A percentile compares a stretch with the other conserved stretches of the same genome.
phyloP scores from a whole-genome alignment of 2,888 invertebrate species.

The Mechanitis mazaeus region DNA sequence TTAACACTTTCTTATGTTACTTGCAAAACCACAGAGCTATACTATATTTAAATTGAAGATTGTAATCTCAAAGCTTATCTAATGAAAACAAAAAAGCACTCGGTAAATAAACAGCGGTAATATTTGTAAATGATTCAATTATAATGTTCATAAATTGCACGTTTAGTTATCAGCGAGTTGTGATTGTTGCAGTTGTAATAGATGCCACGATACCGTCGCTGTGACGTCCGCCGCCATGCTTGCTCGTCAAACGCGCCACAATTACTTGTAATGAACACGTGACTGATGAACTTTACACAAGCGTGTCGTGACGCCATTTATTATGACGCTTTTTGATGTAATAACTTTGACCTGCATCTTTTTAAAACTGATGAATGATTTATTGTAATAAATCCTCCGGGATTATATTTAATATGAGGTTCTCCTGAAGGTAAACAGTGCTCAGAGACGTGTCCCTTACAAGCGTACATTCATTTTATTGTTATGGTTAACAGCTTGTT shows the following conservation, averaged over 20 bases:
- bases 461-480: conserved; percentile 34
- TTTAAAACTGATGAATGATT: too few relatives aligned
- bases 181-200: conserved; percentile 34
- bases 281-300: neutral
- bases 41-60: neutral
- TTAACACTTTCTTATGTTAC: too few relatives aligned
- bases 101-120: conserved; percentile 1
- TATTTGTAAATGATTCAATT: conserved; percentile 7
- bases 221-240: conserved; percentile 33
- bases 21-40: too few relatives aligned
- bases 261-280: conserved; percentile 6
- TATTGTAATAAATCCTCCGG: too few relatives aligned
- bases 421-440: conserved; percentile 1
- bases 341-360: neutral
- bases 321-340: neutral
- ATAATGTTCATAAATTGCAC: conserved; percentile 14
- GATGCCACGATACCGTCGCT: conserved; percentile 42
- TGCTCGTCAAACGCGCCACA: neutral
- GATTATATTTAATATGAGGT: too few relatives aligned
- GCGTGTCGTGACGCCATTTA: neutral
- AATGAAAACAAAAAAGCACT: too few relatives aligned
- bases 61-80: too few relatives aligned
- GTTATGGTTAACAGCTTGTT: conserved; percentile 34
- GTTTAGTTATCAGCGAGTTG: conserved; percentile 29
- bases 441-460: conserved; percentile 26